Conservation (phyloP, 30 jellyfish, hydroid and myxozoan species). For the Sanderia malayensis region DNA sequence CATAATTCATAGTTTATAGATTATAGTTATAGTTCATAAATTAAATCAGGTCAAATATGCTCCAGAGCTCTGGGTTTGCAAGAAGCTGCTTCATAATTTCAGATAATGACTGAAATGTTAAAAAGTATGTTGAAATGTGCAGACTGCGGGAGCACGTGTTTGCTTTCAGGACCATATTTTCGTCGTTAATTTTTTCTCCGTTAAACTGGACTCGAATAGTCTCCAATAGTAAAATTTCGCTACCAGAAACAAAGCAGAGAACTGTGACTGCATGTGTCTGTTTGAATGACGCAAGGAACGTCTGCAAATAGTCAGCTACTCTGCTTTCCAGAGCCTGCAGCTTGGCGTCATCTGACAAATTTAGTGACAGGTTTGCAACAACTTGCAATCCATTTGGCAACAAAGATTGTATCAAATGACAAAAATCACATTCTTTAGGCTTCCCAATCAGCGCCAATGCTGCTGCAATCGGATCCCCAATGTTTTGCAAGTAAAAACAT, state of each 20-base stretch:
- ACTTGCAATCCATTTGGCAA: conserved; percentile 12
- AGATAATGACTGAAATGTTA: neutral
- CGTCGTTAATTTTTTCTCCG: conserved; percentile 10
- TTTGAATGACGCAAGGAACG: neutral
- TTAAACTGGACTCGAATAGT: neutral
- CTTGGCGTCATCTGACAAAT: conserved; percentile 8
- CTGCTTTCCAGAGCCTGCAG: conserved; percentile 6
- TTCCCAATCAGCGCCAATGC: conserved; percentile 11
- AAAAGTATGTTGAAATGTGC: conserved; percentile 1
- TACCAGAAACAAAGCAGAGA: conserved; percentile 5
- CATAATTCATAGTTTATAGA: no score
- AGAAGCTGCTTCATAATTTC: neutral
- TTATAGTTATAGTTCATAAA: neutral
- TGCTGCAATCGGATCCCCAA: conserved; percentile 13
- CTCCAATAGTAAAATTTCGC: conserved; percentile 9
- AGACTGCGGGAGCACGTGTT: conserved; percentile 7
- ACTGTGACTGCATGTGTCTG: neutral
- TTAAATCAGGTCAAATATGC: neutral
- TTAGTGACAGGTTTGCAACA: conserved; percentile 14
- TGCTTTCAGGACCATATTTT: neutral
- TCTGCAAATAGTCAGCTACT: conserved; percentile 19
- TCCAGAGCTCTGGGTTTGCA: neutral
- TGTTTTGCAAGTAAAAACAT: conserved; percentile 12
- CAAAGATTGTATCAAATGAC: neutral
- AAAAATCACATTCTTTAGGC: neutral